Evolutionary conservation across 2,888 invertebrate species (phyloP), one percentile per base, ranked within the genome.

Genomic region (Piscicola geometra): DNA sequence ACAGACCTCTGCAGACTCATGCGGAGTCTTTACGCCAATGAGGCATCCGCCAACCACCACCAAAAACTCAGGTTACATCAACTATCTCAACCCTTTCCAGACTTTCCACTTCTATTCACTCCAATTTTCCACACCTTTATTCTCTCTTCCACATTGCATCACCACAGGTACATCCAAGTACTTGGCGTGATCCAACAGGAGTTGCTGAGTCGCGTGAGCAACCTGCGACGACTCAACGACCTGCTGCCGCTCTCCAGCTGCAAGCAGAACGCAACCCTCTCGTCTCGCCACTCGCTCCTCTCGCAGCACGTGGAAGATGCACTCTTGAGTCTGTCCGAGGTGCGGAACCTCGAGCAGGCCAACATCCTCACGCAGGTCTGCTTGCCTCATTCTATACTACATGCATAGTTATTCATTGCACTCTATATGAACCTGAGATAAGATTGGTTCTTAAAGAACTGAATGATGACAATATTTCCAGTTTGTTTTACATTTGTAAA

Each of bases 341-440:
- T 56, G 5, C 60, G n/a, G 12, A 56, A 5, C 60, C 60, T 56
- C n/a, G 60, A 56, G n/a, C 60, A 56, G n/a, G 60, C 60, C 25
- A 56, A 56, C n/a, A 56, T 21, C 21, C n/a, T 56, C n/a, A 15
- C 25, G 12, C 5, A 56, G 60, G 60, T 56, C 60, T 18, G 5
- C 5, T 41, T 41, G 15, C 5, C 41, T 41, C 41, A n/a, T n/a
- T n/a, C n/a, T n/a, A n/a, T n/a, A n/a, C 21, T 47, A 15, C 50
- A 47, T 47, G 21, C 50, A 47, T 15, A 47, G 21, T 47, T 47
- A 47, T 9, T 47, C 21, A 47, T 47, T 47, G 50, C 50, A 47
- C 21, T 47, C 9, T 47, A 15, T 47, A 9, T 47, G n/a, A n/a
- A n/a, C n/a, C n/a, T n/a, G n/a, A n/a, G n/a, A n/a, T n/a, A n/a